Conservation (phyloP, 2,797 vertebrate species). For the Taenioides sp. region DNA sequence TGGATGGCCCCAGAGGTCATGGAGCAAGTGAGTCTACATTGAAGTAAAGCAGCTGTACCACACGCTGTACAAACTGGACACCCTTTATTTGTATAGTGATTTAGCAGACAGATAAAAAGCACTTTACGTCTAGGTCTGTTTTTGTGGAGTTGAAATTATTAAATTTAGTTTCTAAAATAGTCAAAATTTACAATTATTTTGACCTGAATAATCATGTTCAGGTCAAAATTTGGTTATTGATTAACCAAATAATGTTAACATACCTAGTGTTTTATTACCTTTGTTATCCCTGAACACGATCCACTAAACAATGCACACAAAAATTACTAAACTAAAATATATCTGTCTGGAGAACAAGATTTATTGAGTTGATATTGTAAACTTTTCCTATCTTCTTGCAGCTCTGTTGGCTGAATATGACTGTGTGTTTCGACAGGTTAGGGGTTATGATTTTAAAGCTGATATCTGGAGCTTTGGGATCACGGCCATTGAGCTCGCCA, state of each 20-base stretch:
- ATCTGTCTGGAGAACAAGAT: too few relatives aligned
- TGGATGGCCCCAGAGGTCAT: constrained; percentile 99
- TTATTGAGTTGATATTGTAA: background rate
- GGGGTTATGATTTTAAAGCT: constrained; percentile 97
- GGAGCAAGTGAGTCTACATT: constrained; percentile 85
- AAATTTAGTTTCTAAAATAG: too few relatives aligned
- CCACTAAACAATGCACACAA: background rate
- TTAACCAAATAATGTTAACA: background rate
- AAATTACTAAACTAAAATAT: background rate
- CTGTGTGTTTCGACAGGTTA: constrained; percentile 76
- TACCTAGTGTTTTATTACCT: background rate
- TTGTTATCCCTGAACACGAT: background rate
- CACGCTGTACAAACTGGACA: background rate
- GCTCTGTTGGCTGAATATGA: background rate
- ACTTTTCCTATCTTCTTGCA: background rate
- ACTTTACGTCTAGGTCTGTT: too few relatives aligned
- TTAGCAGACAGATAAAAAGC: too few relatives aligned
- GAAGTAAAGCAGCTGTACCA: background rate
- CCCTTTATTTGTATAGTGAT: background rate
- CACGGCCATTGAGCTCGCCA: constrained; percentile 94
- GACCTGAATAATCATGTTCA: background rate
- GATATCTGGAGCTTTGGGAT: constrained; percentile 99
- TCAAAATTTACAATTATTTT: background rate
- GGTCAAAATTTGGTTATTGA: too few relatives aligned
- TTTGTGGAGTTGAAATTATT: too few relatives aligned